Evolutionary conservation across 2,888 invertebrate genomes (phyloP), one percentile per base, ranked within the genome.

Genomic region (Stenurella melanura): DNA sequence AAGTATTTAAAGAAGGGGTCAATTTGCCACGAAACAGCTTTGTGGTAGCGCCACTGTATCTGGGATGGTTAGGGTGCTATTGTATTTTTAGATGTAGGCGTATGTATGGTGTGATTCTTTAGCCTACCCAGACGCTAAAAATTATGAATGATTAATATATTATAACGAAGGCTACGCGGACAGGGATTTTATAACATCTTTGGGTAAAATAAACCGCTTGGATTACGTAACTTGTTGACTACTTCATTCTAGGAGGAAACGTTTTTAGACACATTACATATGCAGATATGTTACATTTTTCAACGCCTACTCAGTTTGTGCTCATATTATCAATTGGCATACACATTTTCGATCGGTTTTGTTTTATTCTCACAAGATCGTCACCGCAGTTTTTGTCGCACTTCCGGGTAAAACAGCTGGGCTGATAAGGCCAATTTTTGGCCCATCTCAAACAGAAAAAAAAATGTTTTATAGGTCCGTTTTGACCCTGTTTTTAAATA

Each of bases 181-280:
- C 6, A 4, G 15, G n/a, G 0, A 6, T n/a, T 2, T n/a, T n/a
- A 50, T n/a, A n/a, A 50, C 12, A 50, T 0, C n/a, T 50, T 50
- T n/a, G 50, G 50, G 1, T 50, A n/a, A 50, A 12, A 42, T 42
- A 42, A 42, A 42, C 42, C 12, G 15, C 12, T 42, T 12, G 11
- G 50, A 50, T 50, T 50, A 50, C n/a, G n/a, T 50, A 50, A 50
- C 50, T n/a, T 42, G 12, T 42, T n/a, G n/a, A 50, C 50, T 50
- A n/a, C 50, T 42, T 50, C 50, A 50, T 50, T 50, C 50, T 50
- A 50, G n/a, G 50, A 50, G 50, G 50, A 50, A 50, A 50, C 50
- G 7, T n/a, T 50, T 50, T 50, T 50, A n/a, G n/a, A 50, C 2
- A 12, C n/a, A 17, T 50, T 50, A n/a, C 50, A 50, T 50, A 50